Conservation (phyloP, 2,797 vertebrate species). For the Macropodus opercularis region DNA sequence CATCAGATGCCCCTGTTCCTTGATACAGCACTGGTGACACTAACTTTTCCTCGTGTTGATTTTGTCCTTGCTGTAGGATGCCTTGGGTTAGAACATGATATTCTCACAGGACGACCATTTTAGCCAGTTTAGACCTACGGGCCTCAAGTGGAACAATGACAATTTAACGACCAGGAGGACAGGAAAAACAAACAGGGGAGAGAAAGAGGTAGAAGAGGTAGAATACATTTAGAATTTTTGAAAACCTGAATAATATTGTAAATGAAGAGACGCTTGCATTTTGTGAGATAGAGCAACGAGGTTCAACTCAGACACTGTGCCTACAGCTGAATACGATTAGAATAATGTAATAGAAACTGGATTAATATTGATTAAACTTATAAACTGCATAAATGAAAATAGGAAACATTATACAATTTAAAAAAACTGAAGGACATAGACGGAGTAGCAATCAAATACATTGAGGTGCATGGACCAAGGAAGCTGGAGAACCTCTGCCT, state of each 20-base stretch:
- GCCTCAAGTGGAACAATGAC: constrained; percentile 56
- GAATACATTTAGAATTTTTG: constrained; percentile 31
- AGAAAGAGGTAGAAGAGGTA: constrained; percentile 39
- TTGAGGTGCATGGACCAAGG: not conserved
- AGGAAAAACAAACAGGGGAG: constrained; percentile 42
- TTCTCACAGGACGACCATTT: constrained; percentile 74
- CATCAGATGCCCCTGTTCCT: constrained; percentile 72
- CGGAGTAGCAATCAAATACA: not conserved
- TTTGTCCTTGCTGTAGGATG: constrained; percentile 80
- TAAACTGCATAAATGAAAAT: constrained; percentile 6
- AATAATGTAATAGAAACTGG: too few species aligned
- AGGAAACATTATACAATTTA: not conserved
- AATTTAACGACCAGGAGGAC: constrained; percentile 59
- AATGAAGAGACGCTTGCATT: constrained; percentile 7
- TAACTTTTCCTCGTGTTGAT: constrained; percentile 67
- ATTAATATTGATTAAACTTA: too few species aligned
- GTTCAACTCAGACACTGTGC: not conserved
- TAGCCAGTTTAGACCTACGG: constrained; percentile 64
- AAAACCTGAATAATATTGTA: constrained; percentile 18
- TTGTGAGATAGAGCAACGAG: constrained; percentile 10
- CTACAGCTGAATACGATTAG: not conserved
- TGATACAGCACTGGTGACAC: constrained; percentile 53
- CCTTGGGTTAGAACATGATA: constrained; percentile 55
- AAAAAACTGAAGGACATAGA: too few species aligned
- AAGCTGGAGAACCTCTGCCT: not conserved